phyloP scores from a whole-genome alignment of 2,113 vertebrate genomes.

The Piaya cayana region DNA sequence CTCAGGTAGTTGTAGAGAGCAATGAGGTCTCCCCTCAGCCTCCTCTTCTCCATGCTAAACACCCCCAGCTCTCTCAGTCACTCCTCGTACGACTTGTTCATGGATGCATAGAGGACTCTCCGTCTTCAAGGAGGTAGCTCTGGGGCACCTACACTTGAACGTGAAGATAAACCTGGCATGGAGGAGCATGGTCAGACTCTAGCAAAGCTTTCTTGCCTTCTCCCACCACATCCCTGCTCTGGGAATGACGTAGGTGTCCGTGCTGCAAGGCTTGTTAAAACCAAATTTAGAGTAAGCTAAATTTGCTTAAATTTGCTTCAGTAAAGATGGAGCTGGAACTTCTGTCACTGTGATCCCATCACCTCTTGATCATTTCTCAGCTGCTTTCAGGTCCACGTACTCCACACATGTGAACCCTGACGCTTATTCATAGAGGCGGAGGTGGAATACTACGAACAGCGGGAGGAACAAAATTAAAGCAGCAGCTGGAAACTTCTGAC shows the following conservation, averaged over 20 bases:
- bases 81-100: too few species aligned
- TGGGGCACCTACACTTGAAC: not conserved
- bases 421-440: not conserved
- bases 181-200: not conserved
- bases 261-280: not conserved
- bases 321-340: not conserved
- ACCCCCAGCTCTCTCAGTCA: too few species aligned
- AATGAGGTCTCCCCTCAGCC: too few species aligned
- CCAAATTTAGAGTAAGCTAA: not conserved
- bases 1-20: too few species aligned
- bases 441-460: not conserved
- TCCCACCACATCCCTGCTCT: not conserved
- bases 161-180: not conserved
- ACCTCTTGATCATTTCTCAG: not conserved
- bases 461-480: not conserved
- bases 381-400: not conserved
- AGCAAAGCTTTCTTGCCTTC: not conserved
- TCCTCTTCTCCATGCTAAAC: too few species aligned
- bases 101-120: not conserved
- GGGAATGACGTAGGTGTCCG: not conserved
- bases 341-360: not conserved
- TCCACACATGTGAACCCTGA: not conserved
- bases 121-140: not conserved
- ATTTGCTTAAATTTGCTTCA: too few species aligned
- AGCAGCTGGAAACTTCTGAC: constrained; percentile 14